Conservation (phyloP, 2,113 vertebrate genomes). For the Cranoglanis bouderius region DNA sequence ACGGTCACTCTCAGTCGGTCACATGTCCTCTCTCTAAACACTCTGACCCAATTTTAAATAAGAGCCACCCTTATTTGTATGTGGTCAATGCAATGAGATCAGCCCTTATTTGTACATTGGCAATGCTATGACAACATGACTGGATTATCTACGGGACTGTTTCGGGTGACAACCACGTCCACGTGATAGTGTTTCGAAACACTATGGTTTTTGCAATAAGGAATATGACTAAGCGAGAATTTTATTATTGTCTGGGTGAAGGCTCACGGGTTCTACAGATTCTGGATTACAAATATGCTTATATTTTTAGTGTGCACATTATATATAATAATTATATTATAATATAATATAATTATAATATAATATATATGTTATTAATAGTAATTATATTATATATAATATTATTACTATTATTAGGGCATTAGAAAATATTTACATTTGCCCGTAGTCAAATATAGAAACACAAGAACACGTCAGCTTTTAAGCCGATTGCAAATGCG, state of each 20-base stretch:
- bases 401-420: neutral
- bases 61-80: conserved; percentile 33
- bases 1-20: conserved; percentile 3
- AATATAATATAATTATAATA: no score
- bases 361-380: no score
- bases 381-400: neutral
- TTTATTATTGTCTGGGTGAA: neutral
- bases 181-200: conserved; percentile 13
- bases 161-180: conserved; percentile 4
- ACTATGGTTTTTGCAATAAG: neutral
- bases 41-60: conserved; percentile 31
- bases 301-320: neutral
- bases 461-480: neutral
- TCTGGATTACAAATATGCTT: neutral
- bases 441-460: neutral
- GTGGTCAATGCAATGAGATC: conserved; percentile 33
- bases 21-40: conserved; percentile 20
- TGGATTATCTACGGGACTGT: conserved; percentile 24
- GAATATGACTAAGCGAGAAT: neutral
- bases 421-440: neutral
- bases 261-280: neutral
- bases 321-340: no score
- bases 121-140: conserved; percentile 33
- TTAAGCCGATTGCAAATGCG: neutral
- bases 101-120: conserved; percentile 28